Base-by-base conservation (phyloP, 2,888 invertebrate species). In the Pyrocoelia pectoralis region DNA sequence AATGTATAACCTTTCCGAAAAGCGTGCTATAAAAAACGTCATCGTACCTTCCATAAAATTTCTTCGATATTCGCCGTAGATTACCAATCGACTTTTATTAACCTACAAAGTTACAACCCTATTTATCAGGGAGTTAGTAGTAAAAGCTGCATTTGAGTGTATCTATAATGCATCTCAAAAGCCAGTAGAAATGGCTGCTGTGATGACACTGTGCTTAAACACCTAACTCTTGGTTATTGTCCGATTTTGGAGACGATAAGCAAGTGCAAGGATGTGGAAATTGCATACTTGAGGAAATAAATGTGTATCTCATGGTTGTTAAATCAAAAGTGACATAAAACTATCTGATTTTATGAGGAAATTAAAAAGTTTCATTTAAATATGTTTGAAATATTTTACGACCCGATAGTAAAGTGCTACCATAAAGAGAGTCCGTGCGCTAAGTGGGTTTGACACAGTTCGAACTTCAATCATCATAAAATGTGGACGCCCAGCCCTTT, bases 291-390 rank as follows among this genome's bases (percentile, higher is more conserved):
- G 63, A 61, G 65, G 50, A 50, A 43, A 43, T 43, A 43, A 43
- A 43, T 68, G 71, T 69, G 59, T 71, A 70, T 73, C 71, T 70
- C 61, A 64, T 63, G 65, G 70, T 73, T 74, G 74, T 77, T 77
- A 78, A 78, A 78, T 77, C 76, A 77, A 75, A 77, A 76, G 74
- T 74, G 74, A 74, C 76, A 75, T 77, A 76, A 77, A 78, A 77
- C 75, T 77, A 79, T 78, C 74, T 76, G 77, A 77, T 78, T 77
- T 79, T 79, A 79, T 74, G 78, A 73, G 71, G 75, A 77, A 79
- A 78, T 78, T 79, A 79, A 79, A 77, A 79, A 78, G 76, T 77
- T 77, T 76, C 78, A 77, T 80, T 79, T 78, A 78, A 78, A 79
- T 78, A 78, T 76, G 74, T 78, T 79, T 74, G 71, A 76, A 77